Percentiles rank a stretch among this genome's conserved stretches.
These are phyloP conservation scores for Allobates femoralis DNA, from an alignment of 2,797 vertebrate species.

Conservation along the genomic window DNA sequence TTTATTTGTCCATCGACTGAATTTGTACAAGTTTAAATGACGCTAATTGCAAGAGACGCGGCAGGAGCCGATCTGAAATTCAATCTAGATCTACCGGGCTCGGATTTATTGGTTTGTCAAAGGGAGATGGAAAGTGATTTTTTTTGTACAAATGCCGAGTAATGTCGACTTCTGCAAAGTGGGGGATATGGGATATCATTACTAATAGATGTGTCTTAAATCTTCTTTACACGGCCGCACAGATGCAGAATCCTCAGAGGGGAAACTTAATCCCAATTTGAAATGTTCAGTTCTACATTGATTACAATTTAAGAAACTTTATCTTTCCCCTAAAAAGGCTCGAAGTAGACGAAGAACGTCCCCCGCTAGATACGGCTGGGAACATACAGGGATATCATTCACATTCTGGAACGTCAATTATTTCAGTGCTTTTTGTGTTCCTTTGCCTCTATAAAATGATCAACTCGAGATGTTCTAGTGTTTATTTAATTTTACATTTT, in stretches of 20 bases:
- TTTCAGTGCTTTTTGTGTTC: neutral
- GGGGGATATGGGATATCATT: slow-evolving; percentile 51
- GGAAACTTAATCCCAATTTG: slow-evolving; percentile 39
- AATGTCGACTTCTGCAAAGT: slow-evolving; percentile 34
- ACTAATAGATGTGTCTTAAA: slow-evolving; percentile 55
- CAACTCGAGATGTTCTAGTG: neutral
- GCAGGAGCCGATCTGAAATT: slow-evolving; percentile 56
- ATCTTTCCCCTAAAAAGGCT: neutral
- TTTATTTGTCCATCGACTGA: slow-evolving; percentile 50
- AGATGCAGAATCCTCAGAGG: slow-evolving; percentile 16
- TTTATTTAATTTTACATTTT: too few species aligned
- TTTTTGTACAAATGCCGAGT: slow-evolving; percentile 53
- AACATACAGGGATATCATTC: neutral
- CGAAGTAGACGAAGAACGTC: neutral
- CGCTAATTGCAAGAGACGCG: slow-evolving; percentile 52
- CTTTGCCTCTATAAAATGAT: neutral
- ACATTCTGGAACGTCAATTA: neutral
- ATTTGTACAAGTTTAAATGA: slow-evolving; percentile 59
- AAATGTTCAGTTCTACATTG: slow-evolving; percentile 31
- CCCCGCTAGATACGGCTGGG: neutral
- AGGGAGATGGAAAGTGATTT: slow-evolving; percentile 43
- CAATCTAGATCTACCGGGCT: slow-evolving; percentile 49
- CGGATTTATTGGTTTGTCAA: slow-evolving; percentile 60
- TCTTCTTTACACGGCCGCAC: slow-evolving; percentile 35
- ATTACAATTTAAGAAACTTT: slow-evolving; percentile 38